Evolutionary conservation across 1,140 invertebrate genomes (phyloP).

Genomic region (Centruroides sculpturatus): DNA sequence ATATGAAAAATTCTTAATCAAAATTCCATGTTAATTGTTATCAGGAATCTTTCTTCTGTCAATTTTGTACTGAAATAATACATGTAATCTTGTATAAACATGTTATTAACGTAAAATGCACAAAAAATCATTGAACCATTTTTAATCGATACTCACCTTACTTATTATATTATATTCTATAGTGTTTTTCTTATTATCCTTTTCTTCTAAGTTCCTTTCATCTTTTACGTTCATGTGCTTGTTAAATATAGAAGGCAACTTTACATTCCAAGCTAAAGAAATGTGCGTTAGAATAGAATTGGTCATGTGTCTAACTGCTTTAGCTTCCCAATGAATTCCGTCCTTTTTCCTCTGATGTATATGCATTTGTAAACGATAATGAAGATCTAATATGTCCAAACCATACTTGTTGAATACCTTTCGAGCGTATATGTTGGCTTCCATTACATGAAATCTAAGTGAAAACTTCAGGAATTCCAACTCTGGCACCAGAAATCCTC

Average conservation of each 20-base stretch:
- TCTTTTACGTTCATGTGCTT: too few relatives aligned
- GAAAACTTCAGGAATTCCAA: conserved; percentile 29
- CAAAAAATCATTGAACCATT: too few relatives aligned
- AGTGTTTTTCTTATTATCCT: too few relatives aligned
- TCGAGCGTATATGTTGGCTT: conserved; percentile 33
- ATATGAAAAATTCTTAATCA: too few relatives aligned
- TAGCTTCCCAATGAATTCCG: conserved; percentile 25
- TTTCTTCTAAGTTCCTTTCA: background rate
- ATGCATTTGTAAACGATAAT: conserved; percentile 30
- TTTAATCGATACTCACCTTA: too few relatives aligned
- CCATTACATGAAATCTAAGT: conserved; percentile 34
- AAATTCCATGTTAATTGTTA: too few relatives aligned
- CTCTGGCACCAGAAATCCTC: conserved; percentile 33
- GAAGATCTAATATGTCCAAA: conserved; percentile 35
- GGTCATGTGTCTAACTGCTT: conserved; percentile 20
- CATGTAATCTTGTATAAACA: too few relatives aligned
- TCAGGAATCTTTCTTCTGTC: too few relatives aligned
- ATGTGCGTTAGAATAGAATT: conserved; percentile 27
- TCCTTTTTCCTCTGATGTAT: conserved; percentile 20
- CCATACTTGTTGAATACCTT: conserved; percentile 24
- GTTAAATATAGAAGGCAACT: conserved; percentile 5
- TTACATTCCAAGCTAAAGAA: background rate
- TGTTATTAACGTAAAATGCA: too few relatives aligned
- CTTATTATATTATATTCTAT: too few relatives aligned
- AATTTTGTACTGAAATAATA: too few relatives aligned